These are phyloP conservation scores for Neuroterus valhalla DNA, from an alignment of 1,140 invertebrate genomes.

Conservation along the genomic window DNA sequence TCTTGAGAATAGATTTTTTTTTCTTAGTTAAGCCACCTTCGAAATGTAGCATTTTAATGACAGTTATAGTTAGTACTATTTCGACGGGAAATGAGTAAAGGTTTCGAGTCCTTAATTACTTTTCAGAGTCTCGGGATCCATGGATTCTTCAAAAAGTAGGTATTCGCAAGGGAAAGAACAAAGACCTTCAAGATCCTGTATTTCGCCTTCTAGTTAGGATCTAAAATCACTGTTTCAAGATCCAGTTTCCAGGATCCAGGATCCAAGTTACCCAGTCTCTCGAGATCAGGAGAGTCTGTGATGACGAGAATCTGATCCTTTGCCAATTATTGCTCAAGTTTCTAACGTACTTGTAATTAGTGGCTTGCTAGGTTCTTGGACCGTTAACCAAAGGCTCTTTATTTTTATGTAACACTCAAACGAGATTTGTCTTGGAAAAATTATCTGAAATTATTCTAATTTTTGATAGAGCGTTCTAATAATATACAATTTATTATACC, in stretches of 20 bases:
- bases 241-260: neutral
- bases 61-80: neutral
- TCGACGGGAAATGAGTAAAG: too few relatives aligned
- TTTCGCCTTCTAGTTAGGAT: neutral
- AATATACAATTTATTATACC: too few relatives aligned
- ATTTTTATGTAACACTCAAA: neutral
- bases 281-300: neutral
- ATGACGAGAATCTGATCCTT: conserved; percentile 29
- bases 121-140: neutral
- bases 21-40: neutral
- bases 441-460: neutral
- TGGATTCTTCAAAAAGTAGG: neutral
- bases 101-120: conserved; percentile 1
- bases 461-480: too few relatives aligned
- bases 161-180: neutral
- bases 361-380: neutral
- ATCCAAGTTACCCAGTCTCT: conserved; percentile 3
- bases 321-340: conserved; percentile 14
- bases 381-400: neutral
- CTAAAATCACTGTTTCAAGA: neutral
- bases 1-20: too few relatives aligned
- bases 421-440: neutral
- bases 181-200: neutral
- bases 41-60: neutral
- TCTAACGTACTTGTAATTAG: conserved; percentile 11